A percentile compares a stretch with the other conserved stretches of the same genome.
Evolutionary conservation across 2,888 invertebrate species (phyloP).

Genomic region (Malthinus flaveolus): DNA sequence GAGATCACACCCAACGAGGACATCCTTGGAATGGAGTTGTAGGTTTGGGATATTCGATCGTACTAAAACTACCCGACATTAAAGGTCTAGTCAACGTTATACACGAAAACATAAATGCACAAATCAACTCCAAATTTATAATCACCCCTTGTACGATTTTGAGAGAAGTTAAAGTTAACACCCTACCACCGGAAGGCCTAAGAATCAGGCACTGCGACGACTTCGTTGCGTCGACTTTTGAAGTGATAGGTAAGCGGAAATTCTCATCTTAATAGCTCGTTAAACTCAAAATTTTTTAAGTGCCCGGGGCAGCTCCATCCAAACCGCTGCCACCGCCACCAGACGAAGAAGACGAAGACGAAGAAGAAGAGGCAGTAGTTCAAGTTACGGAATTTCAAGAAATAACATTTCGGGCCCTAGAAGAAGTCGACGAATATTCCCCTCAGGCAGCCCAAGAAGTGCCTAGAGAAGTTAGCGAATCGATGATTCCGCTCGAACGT

Average conservation of each 20-base stretch:
- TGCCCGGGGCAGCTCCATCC: background rate
- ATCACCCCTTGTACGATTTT: slow-evolving; percentile 38
- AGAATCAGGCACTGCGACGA: slow-evolving; percentile 9
- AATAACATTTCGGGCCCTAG: slow-evolving; percentile 24
- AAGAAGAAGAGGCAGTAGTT: slow-evolving; percentile 19
- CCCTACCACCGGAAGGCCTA: slow-evolving; percentile 35
- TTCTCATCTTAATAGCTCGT: no score
- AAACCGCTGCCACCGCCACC: background rate
- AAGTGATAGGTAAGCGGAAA: background rate
- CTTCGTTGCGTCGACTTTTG: background rate
- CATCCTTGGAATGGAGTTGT: slow-evolving; percentile 40
- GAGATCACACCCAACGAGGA: slow-evolving; percentile 44
- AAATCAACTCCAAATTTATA: slow-evolving; percentile 23
- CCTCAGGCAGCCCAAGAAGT: background rate
- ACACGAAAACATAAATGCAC: slow-evolving; percentile 35
- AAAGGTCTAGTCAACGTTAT: slow-evolving; percentile 39
- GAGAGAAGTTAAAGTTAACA: slow-evolving; percentile 41
- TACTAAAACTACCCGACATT: slow-evolving; percentile 40
- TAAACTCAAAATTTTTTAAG: background rate
- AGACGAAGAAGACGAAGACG: slow-evolving; percentile 20
- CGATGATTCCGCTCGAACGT: slow-evolving; percentile 30
- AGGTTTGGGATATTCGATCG: slow-evolving; percentile 38
- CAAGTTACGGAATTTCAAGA: slow-evolving; percentile 8
- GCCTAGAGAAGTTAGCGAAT: slow-evolving; percentile 6
- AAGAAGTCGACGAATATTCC: slow-evolving; percentile 28